Conservation (phyloP, 1,140 invertebrate species). For the Megathymus violae region DNA sequence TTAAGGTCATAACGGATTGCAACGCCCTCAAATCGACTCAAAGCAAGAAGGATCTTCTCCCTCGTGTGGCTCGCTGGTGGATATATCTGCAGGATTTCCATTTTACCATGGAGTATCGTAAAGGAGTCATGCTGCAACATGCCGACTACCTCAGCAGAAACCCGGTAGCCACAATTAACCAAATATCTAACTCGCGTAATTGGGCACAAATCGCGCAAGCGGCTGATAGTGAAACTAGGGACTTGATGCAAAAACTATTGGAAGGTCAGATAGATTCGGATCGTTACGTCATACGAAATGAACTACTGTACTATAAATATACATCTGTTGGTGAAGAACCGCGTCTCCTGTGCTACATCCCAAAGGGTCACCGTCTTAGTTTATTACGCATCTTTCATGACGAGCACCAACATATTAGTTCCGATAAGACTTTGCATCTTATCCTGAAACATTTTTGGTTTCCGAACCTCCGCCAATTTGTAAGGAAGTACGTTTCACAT, state of each 20-base stretch:
- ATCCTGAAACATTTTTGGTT: background rate
- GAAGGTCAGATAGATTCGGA: background rate
- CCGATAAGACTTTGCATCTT: background rate
- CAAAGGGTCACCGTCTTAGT: background rate
- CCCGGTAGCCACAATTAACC: background rate
- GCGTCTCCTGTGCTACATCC: background rate
- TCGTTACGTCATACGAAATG: background rate
- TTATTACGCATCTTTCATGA: background rate
- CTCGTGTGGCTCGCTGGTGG: conserved; percentile 8
- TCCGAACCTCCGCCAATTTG: background rate
- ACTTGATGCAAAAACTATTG: background rate
- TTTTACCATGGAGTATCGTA: conserved; percentile 10
- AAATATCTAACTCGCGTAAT: background rate
- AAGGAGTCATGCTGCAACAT: background rate
- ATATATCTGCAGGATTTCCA: conserved; percentile 14
- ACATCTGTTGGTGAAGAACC: background rate
- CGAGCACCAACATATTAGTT: background rate
- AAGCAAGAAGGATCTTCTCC: conserved; percentile 10
- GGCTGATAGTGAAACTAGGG: background rate
- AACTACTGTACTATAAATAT: background rate
- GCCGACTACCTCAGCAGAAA: conserved; percentile 11
- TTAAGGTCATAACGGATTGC: conserved; percentile 11
- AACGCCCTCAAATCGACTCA: conserved; percentile 5
- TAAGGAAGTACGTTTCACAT: background rate
- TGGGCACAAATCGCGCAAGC: conserved; percentile 9